Base-by-base conservation (phyloP, 2,113 vertebrate species). In the Gadus macrocephalus region DNA sequence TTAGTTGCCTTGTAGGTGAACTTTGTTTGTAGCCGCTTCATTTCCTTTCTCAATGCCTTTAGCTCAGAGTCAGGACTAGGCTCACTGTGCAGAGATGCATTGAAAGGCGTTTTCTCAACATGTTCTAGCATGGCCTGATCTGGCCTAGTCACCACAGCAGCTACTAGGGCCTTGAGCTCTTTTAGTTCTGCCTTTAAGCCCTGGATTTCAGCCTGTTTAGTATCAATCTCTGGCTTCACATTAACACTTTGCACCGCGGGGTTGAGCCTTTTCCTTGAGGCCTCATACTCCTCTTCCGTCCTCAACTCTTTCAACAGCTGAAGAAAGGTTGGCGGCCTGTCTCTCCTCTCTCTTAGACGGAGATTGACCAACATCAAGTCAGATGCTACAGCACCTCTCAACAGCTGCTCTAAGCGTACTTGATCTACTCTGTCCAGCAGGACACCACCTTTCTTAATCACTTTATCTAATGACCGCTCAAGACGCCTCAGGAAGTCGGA, bases 91-190 rank as follows among this genome's bases (percentile, higher is more conserved):
- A 42, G 38, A 42, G 38, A 62, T 62, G 25, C 20, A 62, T 22
- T 27, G 19, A 62, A 28, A 27, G 61, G 25, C 38, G 38, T 42
- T 42, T 42, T 42, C 61, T 62, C 61, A 14, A 22, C 19, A 28
- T 16, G 9, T 19, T 62, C 22, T 62, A 27, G 20, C 9, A 27
- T 62, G 12, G 28, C 2, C 20, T 27, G 38, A 12, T 14, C 61
- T 63, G 61, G 14, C 56, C 28, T 53, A 17, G 69, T 31, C 28
- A 38, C 53, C 1, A 68, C 42, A 64, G 64, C 60, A 27, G 69
- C 49, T 35, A 76, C 53, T 16, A 71, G 38, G 15, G 74, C 25
- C 53, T 71, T 67, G 1, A 72, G 69, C 62, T 76, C 69, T 71
- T 76, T 25, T 25, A 25, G 22, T 25, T 25, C 22, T 25, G 22